Evolutionary conservation across 2,888 invertebrate genomes (phyloP).

Genomic region (Cosmia pyralina): DNA sequence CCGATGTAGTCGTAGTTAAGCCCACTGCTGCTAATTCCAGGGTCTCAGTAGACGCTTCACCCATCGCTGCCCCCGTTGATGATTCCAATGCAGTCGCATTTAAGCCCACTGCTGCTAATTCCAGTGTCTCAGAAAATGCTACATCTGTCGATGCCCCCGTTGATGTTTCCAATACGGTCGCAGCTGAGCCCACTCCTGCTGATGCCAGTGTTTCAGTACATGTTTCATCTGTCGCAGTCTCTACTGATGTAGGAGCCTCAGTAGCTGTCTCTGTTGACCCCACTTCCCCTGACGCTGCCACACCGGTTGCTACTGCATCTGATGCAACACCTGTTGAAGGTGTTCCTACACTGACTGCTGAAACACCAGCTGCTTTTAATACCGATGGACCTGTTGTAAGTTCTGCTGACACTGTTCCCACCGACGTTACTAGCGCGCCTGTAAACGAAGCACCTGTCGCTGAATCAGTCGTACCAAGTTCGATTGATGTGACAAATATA

Average conservation of each 20-base stretch:
- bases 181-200: neutral
- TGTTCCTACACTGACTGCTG: neutral
- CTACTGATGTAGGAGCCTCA: neutral
- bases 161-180: neutral
- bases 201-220: neutral
- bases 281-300: neutral
- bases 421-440: slow-evolving; percentile 21
- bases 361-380: slow-evolving; percentile 3
- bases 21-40: no score
- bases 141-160: fast-evolving
- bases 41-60: neutral
- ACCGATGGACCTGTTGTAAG: slow-evolving; percentile 25
- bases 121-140: no score
- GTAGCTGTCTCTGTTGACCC: slow-evolving; percentile 12
- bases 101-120: no score
- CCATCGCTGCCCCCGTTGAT: neutral
- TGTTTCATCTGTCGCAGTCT: fast-evolving
- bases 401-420: slow-evolving; percentile 35
- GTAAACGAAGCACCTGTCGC: slow-evolving; percentile 22
- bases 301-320: slow-evolving; percentile 6
- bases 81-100: fast-evolving
- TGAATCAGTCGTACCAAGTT: slow-evolving; percentile 22
- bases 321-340: neutral
- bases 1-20: no score
- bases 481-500: slow-evolving; percentile 5